Percentiles rank a stretch among this genome's conserved stretches.
phyloP scores from a whole-genome alignment of 2,797 vertebrate genomes.

The Nothura maculosa region DNA sequence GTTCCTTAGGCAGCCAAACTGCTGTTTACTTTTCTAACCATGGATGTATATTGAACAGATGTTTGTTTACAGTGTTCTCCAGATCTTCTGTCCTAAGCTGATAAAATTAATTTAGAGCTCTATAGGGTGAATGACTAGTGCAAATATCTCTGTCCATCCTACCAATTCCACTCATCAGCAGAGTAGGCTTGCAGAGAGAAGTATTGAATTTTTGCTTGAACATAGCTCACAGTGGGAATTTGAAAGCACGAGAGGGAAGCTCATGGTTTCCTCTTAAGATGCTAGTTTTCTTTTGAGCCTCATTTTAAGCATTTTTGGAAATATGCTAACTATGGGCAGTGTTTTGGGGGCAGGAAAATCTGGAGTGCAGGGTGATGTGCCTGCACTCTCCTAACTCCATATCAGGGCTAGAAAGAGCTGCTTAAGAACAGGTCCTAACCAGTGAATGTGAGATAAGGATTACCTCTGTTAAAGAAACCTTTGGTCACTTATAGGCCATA shows the following conservation, averaged over 20 bases:
- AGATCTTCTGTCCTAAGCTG: constrained; percentile 62
- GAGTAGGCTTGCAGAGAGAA: not conserved
- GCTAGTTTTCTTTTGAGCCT: not conserved
- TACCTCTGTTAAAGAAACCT: not conserved
- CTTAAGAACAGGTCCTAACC: not conserved
- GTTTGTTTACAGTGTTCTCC: constrained; percentile 68
- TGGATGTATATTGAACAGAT: constrained; percentile 68
- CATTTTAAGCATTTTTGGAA: not conserved
- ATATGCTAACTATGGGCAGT: not conserved
- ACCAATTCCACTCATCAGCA: not conserved
- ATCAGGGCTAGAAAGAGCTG: not conserved
- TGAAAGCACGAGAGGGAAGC: not conserved
- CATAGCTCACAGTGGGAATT: not conserved
- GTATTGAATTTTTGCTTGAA: not conserved
- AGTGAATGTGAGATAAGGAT: not conserved
- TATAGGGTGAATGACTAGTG: constrained; percentile 24
- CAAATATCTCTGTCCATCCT: not conserved
- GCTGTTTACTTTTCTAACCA: constrained; percentile 60
- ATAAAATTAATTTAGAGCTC: constrained; percentile 64
- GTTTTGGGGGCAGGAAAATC: not conserved
- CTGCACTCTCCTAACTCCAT: not conserved
- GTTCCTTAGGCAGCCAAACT: constrained; percentile 59
- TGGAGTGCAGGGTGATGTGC: not conserved
- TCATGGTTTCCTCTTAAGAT: not conserved
- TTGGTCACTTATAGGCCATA: not conserved